Evolutionary conservation across 92 coral and sea anemone genomes (phyloP), one percentile per base, ranked within the genome.

Genomic region (Porites divaricata): DNA sequence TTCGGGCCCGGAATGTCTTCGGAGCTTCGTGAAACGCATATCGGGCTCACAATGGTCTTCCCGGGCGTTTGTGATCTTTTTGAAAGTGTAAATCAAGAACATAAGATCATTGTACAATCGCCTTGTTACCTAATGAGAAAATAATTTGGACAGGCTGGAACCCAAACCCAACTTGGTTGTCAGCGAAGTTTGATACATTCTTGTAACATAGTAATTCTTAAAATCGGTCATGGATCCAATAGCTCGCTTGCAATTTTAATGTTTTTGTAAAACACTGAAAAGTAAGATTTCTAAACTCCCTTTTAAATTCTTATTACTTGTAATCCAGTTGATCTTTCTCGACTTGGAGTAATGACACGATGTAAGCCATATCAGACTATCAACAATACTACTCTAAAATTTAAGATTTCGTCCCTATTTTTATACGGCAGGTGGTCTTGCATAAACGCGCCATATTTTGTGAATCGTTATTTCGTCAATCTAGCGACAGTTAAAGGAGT

Each of bases 111-210:
- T 70, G 23, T 73, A n/a, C 21, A 19, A 28, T 74, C 20, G 8
- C 51, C 13, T 74, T 22, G 21, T 53, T 51, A 26, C 24, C 62
- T 51, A 10, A 59, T 59, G 14, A 52, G 19, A 23, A 20, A 20
- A 74, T 15, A n/a, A 67, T 53, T 74, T 74, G 78, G 52, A 74
- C 63, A 74, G 41, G 53, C 62, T 53, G 17, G 53, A 22, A 23
- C 78, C 41, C 63, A 74, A 24, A 48, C 49, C 16, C 8, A 7
- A 24, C 12, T 35, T 35, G 45, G 45, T 54, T 21, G 48, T 24
- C 65, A 62, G 78, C 9, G 26, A 74, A 15, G 35, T 11, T 56
- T 19, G 25, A 54, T 74, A 23, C 8, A 12, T 17, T 19, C 19
- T 20, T n/a, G 41, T 28, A 5, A 41, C 19, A 28, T 16, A 54